Evolutionary conservation across 2,113 vertebrate genomes (phyloP), one percentile per base, ranked within the genome.

Genomic region (Thinocorus orbignyianus): DNA sequence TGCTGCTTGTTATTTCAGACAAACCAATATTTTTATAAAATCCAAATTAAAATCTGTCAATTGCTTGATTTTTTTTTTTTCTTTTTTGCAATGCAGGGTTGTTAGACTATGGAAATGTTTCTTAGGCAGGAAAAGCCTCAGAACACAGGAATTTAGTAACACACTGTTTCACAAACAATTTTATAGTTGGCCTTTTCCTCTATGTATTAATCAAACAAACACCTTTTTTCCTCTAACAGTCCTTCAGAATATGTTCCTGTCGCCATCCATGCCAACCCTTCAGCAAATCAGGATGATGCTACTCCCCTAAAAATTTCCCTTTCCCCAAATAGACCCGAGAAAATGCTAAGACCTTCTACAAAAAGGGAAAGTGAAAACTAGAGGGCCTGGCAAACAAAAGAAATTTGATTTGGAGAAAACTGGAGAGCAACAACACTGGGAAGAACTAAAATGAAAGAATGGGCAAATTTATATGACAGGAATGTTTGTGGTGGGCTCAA

Each of bases 241-340:
- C n/a, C n/a, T n/a, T n/a, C n/a, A n/a, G n/a, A n/a, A n/a, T n/a
- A n/a, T n/a, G n/a, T n/a, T n/a, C n/a, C n/a, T n/a, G n/a, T n/a
- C n/a, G n/a, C n/a, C n/a, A n/a, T n/a, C n/a, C n/a, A n/a, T n/a
- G n/a, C n/a, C n/a, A n/a, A n/a, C n/a, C n/a, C n/a, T n/a, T n/a
- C n/a, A n/a, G n/a, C n/a, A n/a, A n/a, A 37, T 41, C 16, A 60
- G 12, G 9, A 44, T 58, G 6, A 10, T 71, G 25, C 2, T 24
- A 52, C 7, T 26, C 20, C 7, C 7, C 9, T 0, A 0, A 8
- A 6, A 24, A 4, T 26, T 39, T n/a, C 7, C 14, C 4, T 30
- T 77, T 74, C 22, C 8, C 51, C 12, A 26, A 19, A 23, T 0
- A 23, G 41, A 41, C 22, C 37, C 10, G n/a, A 52, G 15, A 66